Evolutionary conservation across 2,113 vertebrate genomes (phyloP), one percentile per base, ranked within the genome.

Genomic region (Nannobrachium achirus): DNA sequence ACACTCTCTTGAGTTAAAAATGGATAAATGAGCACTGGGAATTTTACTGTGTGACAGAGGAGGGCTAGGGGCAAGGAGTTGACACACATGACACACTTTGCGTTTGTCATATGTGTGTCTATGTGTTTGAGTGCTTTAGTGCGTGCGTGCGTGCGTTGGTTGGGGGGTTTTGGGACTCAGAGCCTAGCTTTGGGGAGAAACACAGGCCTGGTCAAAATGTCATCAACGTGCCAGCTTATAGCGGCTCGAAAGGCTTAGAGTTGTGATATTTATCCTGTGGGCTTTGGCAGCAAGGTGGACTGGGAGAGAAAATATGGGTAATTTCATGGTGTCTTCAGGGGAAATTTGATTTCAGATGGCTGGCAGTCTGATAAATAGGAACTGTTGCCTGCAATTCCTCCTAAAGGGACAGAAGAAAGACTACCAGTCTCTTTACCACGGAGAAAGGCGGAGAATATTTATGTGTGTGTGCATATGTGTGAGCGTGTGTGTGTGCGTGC

Each of bases 321-420:
- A 93, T 93, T 93, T 93, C 92, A 93, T 83, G 86, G 90, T 91
- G 88, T 91, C 90, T 93, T 93, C 89, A 77, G 91, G 92, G 92
- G 87, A 90, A 93, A 93, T 93, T 91, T 93, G 91, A 93, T 93
- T 91, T 92, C 84, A 89, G 87, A 90, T 86, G 88, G 86, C 86
- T 91, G 90, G 88, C 88, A 92, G 89, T 89, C 90, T 90, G 91
- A 93, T 93, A 92, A 93, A 93, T 93, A 92, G 90, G 81, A 91
- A 88, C 83, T 80, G 77, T 70, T 87, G 83, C 81, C 85, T 89
- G 84, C 86, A 89, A 85, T 80, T 82, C 77, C 82, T 89, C 84
- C 88, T 83, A 80, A 92, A 92, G 86, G 84, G 70, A 76, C 71
- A 69, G 63, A 82, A 78, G 85, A 85, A 88, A 83, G 75, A 66